Evolutionary conservation across 1,140 invertebrate genomes (phyloP), one percentile per base, ranked within the genome.

Genomic region (Amphibalanus amphitrite): DNA sequence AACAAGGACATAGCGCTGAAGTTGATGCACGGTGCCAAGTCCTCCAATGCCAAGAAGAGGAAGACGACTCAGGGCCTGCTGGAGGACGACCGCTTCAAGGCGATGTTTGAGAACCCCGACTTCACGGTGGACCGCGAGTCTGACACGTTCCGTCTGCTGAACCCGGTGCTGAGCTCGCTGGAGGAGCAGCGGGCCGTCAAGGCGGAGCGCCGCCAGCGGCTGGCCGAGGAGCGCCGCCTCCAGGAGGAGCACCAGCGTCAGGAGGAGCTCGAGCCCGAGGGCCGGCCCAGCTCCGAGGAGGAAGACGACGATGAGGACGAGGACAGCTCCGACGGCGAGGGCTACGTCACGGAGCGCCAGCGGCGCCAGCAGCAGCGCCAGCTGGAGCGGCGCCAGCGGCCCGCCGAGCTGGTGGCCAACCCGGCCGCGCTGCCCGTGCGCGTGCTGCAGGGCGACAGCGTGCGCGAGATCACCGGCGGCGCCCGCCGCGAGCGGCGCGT

Each of bases 91-190:
- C 85, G 96, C 76, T 98, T 98, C 81, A 89, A 91, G 69, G 86
- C 84, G 25, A 80, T 98, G 74, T 98, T 99, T 80, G 85, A 85
- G 75, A 95, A 98, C 84, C 88, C 92, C 40, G 92, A 97, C 77
- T 98, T 95, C 80, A 87, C 96, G 83, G 88, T 98, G 71, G 91
- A 97, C 77, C 89, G 88, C 77, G 86, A 86, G 76, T 87, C 90
- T 70, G 90, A 95, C 76, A 90, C 93, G 78, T 95, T 87, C 79
- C 83, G 87, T 76, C 28, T 67, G 26, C 70, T 71, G 92, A 33
- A 90, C 92, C 72, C 97, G 85, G 79, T 93, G 89, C 72, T 90
- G 81, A 13, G 93, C 94, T 79, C 89, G 89, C 68, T 90, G 76
- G 78, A 94, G 90, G 0, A 97, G 82, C 80, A 95, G 97, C 1